phyloP scores from a whole-genome alignment of 2,113 vertebrate genomes.

The Labeo rohita region DNA sequence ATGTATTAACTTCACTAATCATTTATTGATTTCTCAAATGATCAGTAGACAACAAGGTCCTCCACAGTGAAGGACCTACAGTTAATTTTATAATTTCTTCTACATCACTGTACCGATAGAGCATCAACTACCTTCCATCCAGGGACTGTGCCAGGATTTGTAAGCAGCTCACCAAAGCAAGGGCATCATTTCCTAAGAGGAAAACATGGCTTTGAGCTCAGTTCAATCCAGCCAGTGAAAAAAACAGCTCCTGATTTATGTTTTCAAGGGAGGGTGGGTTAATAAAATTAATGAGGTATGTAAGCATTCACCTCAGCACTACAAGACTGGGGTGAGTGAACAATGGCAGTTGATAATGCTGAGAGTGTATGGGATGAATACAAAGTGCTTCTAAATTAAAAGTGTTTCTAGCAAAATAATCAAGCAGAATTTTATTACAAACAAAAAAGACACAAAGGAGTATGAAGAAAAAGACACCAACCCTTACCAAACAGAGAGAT shows the following conservation, averaged over 20 bases:
- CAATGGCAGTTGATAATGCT: constrained; percentile 2
- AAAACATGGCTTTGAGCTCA: constrained; percentile 31
- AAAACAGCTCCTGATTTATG: constrained; percentile 27
- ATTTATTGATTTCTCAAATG: background rate
- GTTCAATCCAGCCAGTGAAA: background rate
- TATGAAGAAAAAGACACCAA: background rate
- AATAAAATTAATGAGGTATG: constrained; percentile 43
- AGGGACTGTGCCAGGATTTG: constrained; percentile 88
- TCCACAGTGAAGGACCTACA: background rate
- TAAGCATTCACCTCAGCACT: constrained; percentile 22
- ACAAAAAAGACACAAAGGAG: background rate
- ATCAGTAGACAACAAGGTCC: background rate
- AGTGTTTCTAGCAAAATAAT: constrained; percentile 17
- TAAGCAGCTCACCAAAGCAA: constrained; percentile 88
- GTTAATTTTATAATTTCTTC: background rate
- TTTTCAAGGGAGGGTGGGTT: background rate
- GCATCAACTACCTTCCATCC: constrained; percentile 86
- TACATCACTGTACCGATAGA: constrained; percentile 2
- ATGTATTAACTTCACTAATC: background rate
- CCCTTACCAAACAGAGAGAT: constrained; percentile 73
- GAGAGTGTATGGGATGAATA: constrained; percentile 18
- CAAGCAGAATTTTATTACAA: background rate
- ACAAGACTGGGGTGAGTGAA: constrained; percentile 34
- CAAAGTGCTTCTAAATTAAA: constrained; percentile 16
- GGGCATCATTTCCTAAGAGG: constrained; percentile 83